Percentiles rank a stretch among this genome's conserved stretches.
Evolutionary conservation across 2,888 invertebrate species (phyloP).

Genomic region (Acanthopleura granulata): DNA sequence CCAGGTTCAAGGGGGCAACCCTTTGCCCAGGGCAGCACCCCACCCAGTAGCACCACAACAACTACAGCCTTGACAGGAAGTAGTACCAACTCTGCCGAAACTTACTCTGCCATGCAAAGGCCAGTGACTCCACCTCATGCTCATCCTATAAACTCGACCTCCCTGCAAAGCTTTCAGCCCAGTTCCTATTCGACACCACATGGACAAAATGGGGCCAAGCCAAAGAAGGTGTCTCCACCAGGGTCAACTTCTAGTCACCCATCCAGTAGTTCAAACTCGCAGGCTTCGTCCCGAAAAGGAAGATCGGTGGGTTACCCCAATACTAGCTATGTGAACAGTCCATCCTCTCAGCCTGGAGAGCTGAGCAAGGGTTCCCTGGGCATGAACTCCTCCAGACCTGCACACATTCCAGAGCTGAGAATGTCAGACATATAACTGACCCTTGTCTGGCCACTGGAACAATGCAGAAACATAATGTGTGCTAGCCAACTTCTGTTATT

Average conservation of each 20-base stretch:
- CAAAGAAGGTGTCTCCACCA: constrained; percentile 58
- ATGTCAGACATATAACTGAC: constrained; percentile 41
- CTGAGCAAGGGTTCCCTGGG: background rate
- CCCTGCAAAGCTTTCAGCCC: constrained; percentile 15
- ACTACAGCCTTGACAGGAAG: constrained; percentile 70
- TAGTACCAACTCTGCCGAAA: constrained; percentile 49
- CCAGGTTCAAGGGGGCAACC: background rate
- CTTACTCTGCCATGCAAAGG: background rate
- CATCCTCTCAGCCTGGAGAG: background rate
- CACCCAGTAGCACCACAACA: constrained; percentile 72
- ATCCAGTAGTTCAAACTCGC: constrained; percentile 49
- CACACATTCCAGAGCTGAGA: constrained; percentile 57
- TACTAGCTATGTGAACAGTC: background rate
- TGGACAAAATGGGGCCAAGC: constrained; percentile 38
- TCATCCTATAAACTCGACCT: background rate
- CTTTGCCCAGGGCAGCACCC: constrained; percentile 68
- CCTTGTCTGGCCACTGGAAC: too few relatives aligned
- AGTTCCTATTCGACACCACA: constrained; percentile 24
- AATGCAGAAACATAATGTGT: too few relatives aligned
- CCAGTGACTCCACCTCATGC: constrained; percentile 27
- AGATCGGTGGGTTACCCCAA: background rate
- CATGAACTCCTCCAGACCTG: constrained; percentile 20
- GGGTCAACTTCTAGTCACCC: constrained; percentile 63
- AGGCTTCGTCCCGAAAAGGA: constrained; percentile 22
- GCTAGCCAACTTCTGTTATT: too few relatives aligned